These are phyloP conservation scores for Girardinus metallicus DNA, from an alignment of 2,797 vertebrate species.

Conservation along the genomic window DNA sequence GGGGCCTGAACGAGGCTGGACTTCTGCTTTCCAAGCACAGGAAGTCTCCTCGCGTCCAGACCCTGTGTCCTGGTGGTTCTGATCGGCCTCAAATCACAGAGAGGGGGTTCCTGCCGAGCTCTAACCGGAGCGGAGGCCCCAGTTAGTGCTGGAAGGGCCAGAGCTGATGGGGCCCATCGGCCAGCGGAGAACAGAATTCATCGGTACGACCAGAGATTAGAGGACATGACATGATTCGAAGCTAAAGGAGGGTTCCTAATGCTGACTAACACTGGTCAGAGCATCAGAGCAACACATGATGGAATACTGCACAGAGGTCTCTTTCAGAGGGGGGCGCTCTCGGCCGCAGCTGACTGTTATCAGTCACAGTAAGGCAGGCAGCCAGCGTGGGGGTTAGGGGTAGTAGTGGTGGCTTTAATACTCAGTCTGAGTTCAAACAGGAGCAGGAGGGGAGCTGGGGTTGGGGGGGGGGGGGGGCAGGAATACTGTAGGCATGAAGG, in stretches of 20 bases:
- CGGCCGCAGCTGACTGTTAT: constrained; percentile 28
- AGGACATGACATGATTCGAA: constrained; percentile 34
- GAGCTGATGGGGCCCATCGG: too few species aligned
- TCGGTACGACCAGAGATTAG: constrained; percentile 54
- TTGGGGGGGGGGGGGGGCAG: not conserved
- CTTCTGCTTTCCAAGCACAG: constrained; percentile 4
- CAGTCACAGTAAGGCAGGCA: constrained; percentile 58
- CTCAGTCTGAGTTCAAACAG: constrained; percentile 54
- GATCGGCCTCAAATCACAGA: constrained; percentile 13
- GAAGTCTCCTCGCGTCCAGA: not conserved
- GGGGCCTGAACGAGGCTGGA: not conserved
- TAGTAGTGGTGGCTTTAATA: constrained; percentile 66
- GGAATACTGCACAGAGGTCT: not conserved
- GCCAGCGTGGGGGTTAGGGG: constrained; percentile 21
- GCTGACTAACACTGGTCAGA: constrained; percentile 16
- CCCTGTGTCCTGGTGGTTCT: not conserved
- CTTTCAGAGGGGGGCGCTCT: constrained; percentile 9
- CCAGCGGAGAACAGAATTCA: too few species aligned
- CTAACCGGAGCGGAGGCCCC: constrained; percentile 77
- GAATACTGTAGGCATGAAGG: constrained; percentile 24
- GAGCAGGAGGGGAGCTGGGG: constrained; percentile 1
- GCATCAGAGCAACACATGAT: constrained; percentile 2
- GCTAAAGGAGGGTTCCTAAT: constrained; percentile 16
- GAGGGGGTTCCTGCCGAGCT: constrained; percentile 67
- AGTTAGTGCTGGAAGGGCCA: not conserved